phyloP scores from a whole-genome alignment of 2,113 vertebrate species.

The Eira barbara region DNA sequence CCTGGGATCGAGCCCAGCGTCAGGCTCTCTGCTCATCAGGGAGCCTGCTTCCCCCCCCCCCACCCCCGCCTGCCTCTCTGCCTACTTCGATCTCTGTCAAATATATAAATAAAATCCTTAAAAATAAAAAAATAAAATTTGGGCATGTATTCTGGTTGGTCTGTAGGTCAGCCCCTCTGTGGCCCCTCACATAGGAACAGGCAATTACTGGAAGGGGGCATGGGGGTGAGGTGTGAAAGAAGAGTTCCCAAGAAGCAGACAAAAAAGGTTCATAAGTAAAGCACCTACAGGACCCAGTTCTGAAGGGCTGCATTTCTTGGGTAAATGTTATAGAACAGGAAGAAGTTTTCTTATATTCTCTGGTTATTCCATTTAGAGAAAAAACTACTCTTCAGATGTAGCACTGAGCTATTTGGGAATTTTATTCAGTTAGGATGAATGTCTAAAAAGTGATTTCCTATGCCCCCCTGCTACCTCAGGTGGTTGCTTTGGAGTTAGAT shows the following conservation, averaged over 20 bases:
- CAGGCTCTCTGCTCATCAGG: too few species aligned
- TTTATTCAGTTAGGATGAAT: neutral
- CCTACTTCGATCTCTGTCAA: too few species aligned
- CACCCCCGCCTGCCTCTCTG: too few species aligned
- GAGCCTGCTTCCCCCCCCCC: too few species aligned
- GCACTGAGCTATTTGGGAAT: neutral
- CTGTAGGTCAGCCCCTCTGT: neutral
- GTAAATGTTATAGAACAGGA: neutral
- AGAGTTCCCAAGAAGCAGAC: neutral
- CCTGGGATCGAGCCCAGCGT: too few species aligned
- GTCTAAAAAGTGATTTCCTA: neutral
- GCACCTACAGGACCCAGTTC: neutral
- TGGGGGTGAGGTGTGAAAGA: neutral
- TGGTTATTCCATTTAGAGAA: neutral
- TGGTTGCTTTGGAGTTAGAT: neutral
- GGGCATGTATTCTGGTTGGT: neutral
- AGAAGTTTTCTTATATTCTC: neutral
- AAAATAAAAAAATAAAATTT: too few species aligned
- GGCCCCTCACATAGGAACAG: neutral
- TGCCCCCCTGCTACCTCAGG: neutral
- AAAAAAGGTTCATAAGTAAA: neutral
- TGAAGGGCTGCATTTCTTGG: neutral
- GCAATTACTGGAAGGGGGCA: neutral
- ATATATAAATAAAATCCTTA: too few species aligned
- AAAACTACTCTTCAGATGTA: neutral